phyloP scores from a whole-genome alignment of 2,888 invertebrate species.

The Pterostichus niger region DNA sequence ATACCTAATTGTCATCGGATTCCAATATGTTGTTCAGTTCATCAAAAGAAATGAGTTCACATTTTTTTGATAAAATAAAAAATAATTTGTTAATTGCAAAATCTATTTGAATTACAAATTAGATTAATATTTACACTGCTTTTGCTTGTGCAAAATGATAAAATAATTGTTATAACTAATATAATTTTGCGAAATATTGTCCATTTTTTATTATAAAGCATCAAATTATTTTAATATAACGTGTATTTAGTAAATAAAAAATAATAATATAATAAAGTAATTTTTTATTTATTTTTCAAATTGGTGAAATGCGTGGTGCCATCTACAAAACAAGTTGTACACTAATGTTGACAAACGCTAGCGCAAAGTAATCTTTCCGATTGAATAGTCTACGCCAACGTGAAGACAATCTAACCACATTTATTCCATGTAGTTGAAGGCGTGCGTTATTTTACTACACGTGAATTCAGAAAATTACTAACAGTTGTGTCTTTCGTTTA shows the following conservation, averaged over 20 bases:
- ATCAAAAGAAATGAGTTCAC: neutral
- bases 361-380: neutral
- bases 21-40: constrained; percentile 47
- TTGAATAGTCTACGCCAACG: neutral
- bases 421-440: neutral
- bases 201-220: too few species aligned
- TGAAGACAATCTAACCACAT: neutral
- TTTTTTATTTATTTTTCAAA: neutral
- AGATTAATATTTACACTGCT: too few species aligned
- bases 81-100: neutral
- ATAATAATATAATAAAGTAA: too few species aligned
- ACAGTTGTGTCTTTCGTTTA: too few species aligned
- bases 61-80: neutral
- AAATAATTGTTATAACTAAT: too few species aligned
- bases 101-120: neutral
- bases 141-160: too few species aligned
- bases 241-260: too few species aligned
- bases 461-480: too few species aligned
- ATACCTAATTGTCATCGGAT: constrained; percentile 59
- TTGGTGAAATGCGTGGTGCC: neutral
- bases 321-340: neutral
- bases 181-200: too few species aligned
- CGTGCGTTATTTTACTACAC: too few species aligned
- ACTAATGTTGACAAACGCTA: neutral
- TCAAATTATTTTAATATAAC: too few species aligned